Evolutionary conservation across 2,113 vertebrate genomes (phyloP), one percentile per base, ranked within the genome.

Genomic region (Apteryx mantelli): DNA sequence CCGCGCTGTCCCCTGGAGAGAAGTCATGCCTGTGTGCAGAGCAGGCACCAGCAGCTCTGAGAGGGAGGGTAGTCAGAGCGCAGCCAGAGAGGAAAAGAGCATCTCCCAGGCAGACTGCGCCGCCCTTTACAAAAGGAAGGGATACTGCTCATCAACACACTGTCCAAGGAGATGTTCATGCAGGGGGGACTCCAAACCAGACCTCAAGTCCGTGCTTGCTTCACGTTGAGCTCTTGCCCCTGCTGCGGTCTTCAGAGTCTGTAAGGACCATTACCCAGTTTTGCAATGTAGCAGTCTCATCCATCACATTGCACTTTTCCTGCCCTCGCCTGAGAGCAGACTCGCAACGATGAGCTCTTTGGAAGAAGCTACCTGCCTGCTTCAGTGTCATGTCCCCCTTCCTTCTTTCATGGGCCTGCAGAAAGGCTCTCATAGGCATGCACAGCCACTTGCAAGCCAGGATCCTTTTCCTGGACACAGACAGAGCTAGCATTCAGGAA

Each of bases 1-100:
- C 10, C 24, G 2, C 25, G 5, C 7, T 1, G 0, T 5, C 34
- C 26, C 32, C 38, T 19, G 1, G 48, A 0, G 0, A 83, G 48
- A 63, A 52, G 66, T 1, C 11, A 4, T 0, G 68, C 13, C 77
- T 18, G 53, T 46, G 32, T 55, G 50, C 12, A 2, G 50, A 14
- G 61, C 9, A 7, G 64, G 42, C 6, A 56, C 28, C 55, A 25
- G 30, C 65, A 64, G 34, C 52, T 3, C 9, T 5, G 1, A 4
- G 36, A 2, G 9, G 34, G 18, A 53, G 26, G 34, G 50, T 18
- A 28, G 36, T 1, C 8, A 11, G 63, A n/a, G 40, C 11, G 70
- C n/a, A 13, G 36, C 32, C 1, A 6, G 30, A 19, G 78, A 38
- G 2, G 75, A 13, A 48, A 7, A 46, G 25, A 75, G 30, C 30